These are phyloP conservation scores for Thaumetopoea pityocampa DNA, from an alignment of 1,140 invertebrate genomes.

Conservation along the genomic window DNA sequence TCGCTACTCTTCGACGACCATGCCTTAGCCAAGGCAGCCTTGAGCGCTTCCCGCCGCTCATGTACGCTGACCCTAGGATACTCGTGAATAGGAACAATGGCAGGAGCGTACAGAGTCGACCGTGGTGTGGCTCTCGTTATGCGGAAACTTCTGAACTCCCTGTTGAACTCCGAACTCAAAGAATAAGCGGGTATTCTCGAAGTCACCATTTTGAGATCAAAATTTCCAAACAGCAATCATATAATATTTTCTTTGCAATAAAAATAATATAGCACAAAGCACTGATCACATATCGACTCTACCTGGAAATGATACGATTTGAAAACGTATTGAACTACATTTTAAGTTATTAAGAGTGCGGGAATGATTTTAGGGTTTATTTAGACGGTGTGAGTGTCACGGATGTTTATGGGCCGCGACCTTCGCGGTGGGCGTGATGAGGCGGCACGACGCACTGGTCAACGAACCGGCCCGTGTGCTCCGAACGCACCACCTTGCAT, in stretches of 20 bases:
- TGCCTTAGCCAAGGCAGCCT: conserved; percentile 71
- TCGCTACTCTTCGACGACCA: conserved; percentile 74
- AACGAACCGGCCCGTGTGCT: conserved; percentile 60
- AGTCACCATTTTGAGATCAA: conserved; percentile 76
- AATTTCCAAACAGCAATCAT: conserved; percentile 50
- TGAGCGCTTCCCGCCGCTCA: conserved; percentile 67
- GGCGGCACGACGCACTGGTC: conserved; percentile 66
- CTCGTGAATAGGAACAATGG: conserved; percentile 73
- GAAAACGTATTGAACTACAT: conserved; percentile 47
- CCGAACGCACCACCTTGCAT: conserved; percentile 54
- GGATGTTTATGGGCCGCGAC: conserved; percentile 50
- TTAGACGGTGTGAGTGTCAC: conserved; percentile 24
- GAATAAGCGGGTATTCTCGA: conserved; percentile 76
- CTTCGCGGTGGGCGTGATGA: conserved; percentile 58
- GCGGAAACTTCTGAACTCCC: conserved; percentile 76
- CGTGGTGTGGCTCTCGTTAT: conserved; percentile 68
- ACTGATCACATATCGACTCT: conserved; percentile 70
- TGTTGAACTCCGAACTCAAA: conserved; percentile 75
- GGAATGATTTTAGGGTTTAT: conserved; percentile 14
- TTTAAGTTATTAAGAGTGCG: conserved; percentile 1
- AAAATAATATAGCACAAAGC: conserved; percentile 54
- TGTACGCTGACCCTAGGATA: conserved; percentile 72
- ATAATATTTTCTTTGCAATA: conserved; percentile 47
- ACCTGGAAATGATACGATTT: conserved; percentile 38
- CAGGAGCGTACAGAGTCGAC: conserved; percentile 61